Percentiles rank a stretch among this genome's conserved stretches.
Evolutionary conservation across 1,140 invertebrate species (phyloP).

Genomic region (Listronotus oregonensis): DNA sequence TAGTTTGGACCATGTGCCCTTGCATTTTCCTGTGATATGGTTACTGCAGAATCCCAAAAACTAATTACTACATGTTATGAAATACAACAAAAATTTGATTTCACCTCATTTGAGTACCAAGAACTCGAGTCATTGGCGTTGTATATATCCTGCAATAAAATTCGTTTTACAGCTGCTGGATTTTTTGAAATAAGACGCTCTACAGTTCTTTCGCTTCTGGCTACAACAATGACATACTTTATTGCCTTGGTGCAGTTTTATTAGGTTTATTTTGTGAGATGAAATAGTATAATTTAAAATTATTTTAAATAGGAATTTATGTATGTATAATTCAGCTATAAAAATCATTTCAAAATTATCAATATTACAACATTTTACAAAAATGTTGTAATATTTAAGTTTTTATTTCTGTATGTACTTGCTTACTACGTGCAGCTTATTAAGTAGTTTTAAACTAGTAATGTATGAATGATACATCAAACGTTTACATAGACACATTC

Average conservation of each 20-base stretch:
- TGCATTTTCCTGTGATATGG: conserved; percentile 8
- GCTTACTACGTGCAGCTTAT: too few species aligned
- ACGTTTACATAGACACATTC: too few species aligned
- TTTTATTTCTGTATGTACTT: too few species aligned
- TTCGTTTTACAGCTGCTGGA: conserved; percentile 15
- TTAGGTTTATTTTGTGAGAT: too few species aligned
- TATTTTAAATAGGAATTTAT: too few species aligned
- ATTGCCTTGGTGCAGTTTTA: conserved; percentile 18
- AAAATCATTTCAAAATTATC: too few species aligned
- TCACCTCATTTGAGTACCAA: neutral
- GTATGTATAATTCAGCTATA: too few species aligned
- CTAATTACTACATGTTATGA: conserved; percentile 2
- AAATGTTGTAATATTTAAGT: too few species aligned
- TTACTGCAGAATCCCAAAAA: neutral
- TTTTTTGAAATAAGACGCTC: conserved; percentile 22
- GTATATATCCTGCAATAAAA: neutral
- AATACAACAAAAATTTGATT: conserved; percentile 2
- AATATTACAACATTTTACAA: too few species aligned
- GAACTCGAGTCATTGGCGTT: conserved; percentile 2
- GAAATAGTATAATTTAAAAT: too few species aligned
- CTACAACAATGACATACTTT: conserved; percentile 10
- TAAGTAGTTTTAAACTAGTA: too few species aligned
- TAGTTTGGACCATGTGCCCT: neutral
- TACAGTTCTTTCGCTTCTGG: conserved; percentile 11
- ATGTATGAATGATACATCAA: too few species aligned